These are phyloP conservation scores for Oscarella lobularis DNA, from an alignment of 37 sponge, comb jelly and placozoan genomes.

Conservation along the genomic window DNA sequence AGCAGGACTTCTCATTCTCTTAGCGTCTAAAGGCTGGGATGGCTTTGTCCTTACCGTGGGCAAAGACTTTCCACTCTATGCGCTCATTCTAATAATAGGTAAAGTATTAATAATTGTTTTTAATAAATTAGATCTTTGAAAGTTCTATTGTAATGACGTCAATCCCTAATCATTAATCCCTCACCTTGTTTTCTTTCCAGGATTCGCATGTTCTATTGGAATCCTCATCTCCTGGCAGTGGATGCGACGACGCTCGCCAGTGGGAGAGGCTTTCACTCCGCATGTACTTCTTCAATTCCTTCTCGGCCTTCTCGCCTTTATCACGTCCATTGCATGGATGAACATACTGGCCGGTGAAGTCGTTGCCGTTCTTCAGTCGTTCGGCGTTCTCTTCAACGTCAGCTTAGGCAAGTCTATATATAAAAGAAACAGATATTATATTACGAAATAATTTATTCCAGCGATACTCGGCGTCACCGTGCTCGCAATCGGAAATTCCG, in stretches of 20 bases:
- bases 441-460: no score
- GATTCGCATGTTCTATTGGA: no score
- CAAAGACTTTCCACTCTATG: constrained; percentile 37
- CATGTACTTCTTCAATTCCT: constrained; percentile 45
- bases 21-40: constrained; percentile 35
- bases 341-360: constrained; percentile 71
- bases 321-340: constrained; percentile 78
- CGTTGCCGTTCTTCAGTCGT: constrained; percentile 51
- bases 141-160: no score
- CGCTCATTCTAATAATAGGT: constrained; percentile 51
- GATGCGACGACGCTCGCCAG: no score
- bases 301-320: constrained; percentile 42
- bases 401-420: constrained; percentile 43
- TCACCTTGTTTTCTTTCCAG: no score
- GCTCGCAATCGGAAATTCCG: constrained; percentile 81
- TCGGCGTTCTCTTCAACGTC: constrained; percentile 49
- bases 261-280: constrained; percentile 13
- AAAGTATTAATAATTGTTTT: constrained; percentile 2
- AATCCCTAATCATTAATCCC: no score
- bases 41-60: constrained; percentile 35
- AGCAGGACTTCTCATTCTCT: constrained; percentile 36
- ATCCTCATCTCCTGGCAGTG: no score
- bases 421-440: no score
- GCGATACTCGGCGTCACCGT: constrained; percentile 81
- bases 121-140: no score